Evolutionary conservation across 2,888 invertebrate genomes (phyloP).

Genomic region (Oscheius sp.): DNA sequence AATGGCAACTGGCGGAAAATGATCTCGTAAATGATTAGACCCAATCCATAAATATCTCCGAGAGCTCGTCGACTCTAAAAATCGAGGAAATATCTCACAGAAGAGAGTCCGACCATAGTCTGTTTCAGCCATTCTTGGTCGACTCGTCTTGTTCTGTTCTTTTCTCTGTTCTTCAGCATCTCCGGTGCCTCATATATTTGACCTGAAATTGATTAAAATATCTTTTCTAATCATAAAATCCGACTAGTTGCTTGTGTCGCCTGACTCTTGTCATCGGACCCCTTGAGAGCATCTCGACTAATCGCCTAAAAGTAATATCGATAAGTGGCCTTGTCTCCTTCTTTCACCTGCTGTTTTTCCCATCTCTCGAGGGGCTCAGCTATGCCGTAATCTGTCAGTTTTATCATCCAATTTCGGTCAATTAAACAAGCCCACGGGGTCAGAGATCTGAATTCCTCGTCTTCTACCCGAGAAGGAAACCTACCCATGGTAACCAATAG

Average conservation of each 20-base stretch:
- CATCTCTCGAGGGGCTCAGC: constrained; percentile 62
- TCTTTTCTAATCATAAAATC: background rate
- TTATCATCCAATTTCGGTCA: constrained; percentile 64
- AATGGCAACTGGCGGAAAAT: constrained; percentile 68
- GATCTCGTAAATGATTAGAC: constrained; percentile 69
- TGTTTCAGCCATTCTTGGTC: constrained; percentile 61
- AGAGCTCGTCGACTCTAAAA: constrained; percentile 43
- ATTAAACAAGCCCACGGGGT: constrained; percentile 63
- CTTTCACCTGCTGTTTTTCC: constrained; percentile 65
- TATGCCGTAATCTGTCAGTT: constrained; percentile 60
- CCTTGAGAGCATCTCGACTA: constrained; percentile 50
- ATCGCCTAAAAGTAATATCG: constrained; percentile 36
- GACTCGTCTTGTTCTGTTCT: constrained; percentile 59
- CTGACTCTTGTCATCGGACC: constrained; percentile 66
- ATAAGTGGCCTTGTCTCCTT: background rate
- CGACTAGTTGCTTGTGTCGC: constrained; percentile 66
- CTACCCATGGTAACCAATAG: constrained; percentile 57
- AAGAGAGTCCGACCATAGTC: constrained; percentile 37
- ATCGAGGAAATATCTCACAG: constrained; percentile 27
- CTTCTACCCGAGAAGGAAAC: too few species aligned
- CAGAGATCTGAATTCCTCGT: constrained; percentile 39
- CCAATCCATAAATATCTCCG: constrained; percentile 65
- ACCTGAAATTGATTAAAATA: constrained; percentile 37
- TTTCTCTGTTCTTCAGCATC: constrained; percentile 70
- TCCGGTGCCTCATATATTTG: constrained; percentile 70